Conservation (phyloP, 2,113 vertebrate species). For the Paradoxurus hermaphroditus region DNA sequence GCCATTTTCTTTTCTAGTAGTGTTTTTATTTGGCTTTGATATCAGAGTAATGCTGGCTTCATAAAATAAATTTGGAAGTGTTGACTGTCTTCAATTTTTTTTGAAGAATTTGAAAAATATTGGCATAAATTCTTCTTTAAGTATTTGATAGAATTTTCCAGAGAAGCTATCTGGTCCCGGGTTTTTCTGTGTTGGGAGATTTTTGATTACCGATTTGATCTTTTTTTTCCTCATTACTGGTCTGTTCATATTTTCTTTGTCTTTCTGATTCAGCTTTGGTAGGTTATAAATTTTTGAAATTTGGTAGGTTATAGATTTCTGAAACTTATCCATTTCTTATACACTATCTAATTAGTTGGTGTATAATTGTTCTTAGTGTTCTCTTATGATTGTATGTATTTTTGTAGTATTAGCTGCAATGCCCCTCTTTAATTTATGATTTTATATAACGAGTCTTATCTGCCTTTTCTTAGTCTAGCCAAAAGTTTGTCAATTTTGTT, state of each 20-base stretch:
- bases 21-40: not conserved
- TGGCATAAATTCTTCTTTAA: not conserved
- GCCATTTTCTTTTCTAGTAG: not conserved
- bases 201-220: too few species aligned
- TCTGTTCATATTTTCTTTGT: too few species aligned
- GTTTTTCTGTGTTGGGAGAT: not conserved
- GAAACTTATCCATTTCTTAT: too few species aligned
- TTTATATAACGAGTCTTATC: not conserved
- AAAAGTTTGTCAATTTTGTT: not conserved
- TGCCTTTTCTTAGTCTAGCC: not conserved
- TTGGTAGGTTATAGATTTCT: too few species aligned
- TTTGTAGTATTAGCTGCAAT: not conserved
- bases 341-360: too few species aligned
- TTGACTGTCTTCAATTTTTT: not conserved
- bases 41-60: not conserved
- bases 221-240: too few species aligned
- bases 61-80: not conserved
- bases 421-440: not conserved
- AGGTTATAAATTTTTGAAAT: too few species aligned
- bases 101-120: not conserved
- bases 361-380: too few species aligned
- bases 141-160: not conserved
- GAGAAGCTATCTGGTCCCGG: not conserved
- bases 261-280: too few species aligned
- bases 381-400: not conserved